Evolutionary conservation across 2,113 vertebrate genomes (phyloP).

Genomic region (Phocoena phocoena): DNA sequence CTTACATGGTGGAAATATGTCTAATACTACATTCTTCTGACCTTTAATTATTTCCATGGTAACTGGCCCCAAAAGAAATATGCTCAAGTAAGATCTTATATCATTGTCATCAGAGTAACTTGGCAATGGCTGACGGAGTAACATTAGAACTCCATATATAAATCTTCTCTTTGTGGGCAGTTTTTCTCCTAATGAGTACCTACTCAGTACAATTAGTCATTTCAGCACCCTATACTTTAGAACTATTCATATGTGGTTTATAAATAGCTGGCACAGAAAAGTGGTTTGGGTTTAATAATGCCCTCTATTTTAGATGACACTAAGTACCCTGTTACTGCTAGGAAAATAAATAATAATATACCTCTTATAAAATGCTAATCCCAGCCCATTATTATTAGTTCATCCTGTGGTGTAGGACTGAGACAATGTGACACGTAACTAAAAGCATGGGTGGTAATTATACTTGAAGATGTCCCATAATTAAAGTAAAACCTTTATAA

Average conservation of each 20-base stretch:
- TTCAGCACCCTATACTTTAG: conserved; percentile 70
- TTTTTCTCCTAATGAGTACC: conserved; percentile 59
- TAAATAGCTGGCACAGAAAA: conserved; percentile 72
- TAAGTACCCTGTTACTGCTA: conserved; percentile 59
- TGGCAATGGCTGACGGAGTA: conserved; percentile 2
- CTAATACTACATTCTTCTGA: not conserved
- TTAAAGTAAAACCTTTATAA: conserved; percentile 61
- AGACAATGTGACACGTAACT: conserved; percentile 43
- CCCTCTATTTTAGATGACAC: conserved; percentile 67
- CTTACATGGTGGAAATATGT: not conserved
- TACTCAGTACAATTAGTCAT: conserved; percentile 69
- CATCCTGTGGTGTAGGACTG: conserved; percentile 50
- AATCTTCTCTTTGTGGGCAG: conserved; percentile 62
- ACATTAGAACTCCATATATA: conserved; percentile 33
- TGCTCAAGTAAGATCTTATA: not conserved
- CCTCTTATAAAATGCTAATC: conserved; percentile 70
- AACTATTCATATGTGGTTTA: conserved; percentile 71
- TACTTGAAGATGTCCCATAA: conserved; percentile 56
- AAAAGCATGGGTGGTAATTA: conserved; percentile 63
- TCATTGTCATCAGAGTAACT: conserved; percentile 32
- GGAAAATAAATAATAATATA: conserved; percentile 74
- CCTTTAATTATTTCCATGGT: not conserved
- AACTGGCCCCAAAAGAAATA: conserved; percentile 17
- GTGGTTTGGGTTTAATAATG: conserved; percentile 71
- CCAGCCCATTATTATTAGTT: conserved; percentile 61